These are phyloP conservation scores for Decapterus maruadsi DNA, from an alignment of 2,797 vertebrate species.

Conservation along the genomic window DNA sequence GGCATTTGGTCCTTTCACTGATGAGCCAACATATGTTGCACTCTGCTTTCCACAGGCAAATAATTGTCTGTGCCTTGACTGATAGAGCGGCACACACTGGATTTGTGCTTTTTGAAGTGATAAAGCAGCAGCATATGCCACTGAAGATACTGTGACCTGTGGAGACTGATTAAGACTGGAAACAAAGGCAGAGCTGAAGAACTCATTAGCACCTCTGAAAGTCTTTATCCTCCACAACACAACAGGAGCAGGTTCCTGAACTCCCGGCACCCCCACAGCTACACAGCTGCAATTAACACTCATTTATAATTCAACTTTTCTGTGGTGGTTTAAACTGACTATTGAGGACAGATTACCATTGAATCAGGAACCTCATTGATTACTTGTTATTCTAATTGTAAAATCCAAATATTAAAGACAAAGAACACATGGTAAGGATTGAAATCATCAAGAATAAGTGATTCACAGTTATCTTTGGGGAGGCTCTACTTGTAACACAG, in stretches of 20 bases:
- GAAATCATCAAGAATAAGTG: not conserved
- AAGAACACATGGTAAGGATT: not conserved
- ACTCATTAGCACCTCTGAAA: constrained; percentile 77
- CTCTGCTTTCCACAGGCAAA: constrained; percentile 28
- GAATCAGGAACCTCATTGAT: too few relatives aligned
- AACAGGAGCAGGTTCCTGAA: constrained; percentile 55
- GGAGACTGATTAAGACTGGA: constrained; percentile 70
- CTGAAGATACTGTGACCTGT: constrained; percentile 65
- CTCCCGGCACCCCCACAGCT: constrained; percentile 30
- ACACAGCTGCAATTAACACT: constrained; percentile 38
- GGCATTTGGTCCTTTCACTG: constrained; percentile 25
- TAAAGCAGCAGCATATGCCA: constrained; percentile 64
- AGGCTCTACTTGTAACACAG: not conserved
- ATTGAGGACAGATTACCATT: constrained; percentile 17
- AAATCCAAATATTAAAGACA: constrained; percentile 16
- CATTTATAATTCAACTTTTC: constrained; percentile 40
- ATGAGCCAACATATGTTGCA: constrained; percentile 19
- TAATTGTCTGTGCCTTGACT: constrained; percentile 33
- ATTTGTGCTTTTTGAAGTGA: constrained; percentile 61
- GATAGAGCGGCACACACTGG: constrained; percentile 27
- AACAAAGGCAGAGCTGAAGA: constrained; percentile 69
- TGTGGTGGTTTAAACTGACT: constrained; percentile 3
- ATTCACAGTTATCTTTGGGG: not conserved
- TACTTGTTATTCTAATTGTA: constrained; percentile 7
- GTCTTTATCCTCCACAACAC: constrained; percentile 60